Percentiles rank a stretch among this genome's conserved stretches.
phyloP scores from a whole-genome alignment of 2,113 vertebrate genomes.

The Atrichornis clamosus region DNA sequence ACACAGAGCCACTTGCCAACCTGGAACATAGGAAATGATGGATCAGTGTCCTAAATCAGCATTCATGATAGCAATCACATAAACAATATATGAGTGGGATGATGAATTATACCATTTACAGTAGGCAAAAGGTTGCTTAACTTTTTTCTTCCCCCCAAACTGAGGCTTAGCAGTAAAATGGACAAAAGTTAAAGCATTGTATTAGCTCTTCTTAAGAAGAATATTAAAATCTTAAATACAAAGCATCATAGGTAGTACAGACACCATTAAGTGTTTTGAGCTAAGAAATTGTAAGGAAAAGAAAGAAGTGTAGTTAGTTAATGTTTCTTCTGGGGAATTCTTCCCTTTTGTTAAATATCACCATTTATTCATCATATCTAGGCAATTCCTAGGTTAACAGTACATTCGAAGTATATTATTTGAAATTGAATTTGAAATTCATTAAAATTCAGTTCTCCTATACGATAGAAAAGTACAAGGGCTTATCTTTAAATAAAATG shows the following conservation, averaged over 20 bases:
- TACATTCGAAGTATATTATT: background rate
- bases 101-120: constrained; percentile 17
- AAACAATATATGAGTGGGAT: constrained; percentile 7
- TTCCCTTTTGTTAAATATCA: background rate
- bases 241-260: background rate
- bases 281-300: background rate
- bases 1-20: background rate
- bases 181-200: background rate
- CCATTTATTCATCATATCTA: background rate
- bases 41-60: constrained; percentile 27
- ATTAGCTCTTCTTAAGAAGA: background rate
- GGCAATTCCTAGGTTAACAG: background rate
- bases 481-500: background rate
- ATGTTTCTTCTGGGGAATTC: background rate
- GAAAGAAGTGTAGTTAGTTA: background rate
- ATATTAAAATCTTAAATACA: background rate
- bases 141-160: background rate
- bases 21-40: background rate
- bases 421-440: constrained; percentile 3
- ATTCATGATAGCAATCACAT: background rate
- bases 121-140: background rate
- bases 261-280: background rate
- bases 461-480: background rate
- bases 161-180: background rate
- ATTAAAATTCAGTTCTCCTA: background rate